Conservation (phyloP, 2,113 vertebrate species). For the Pampusana beccarii region DNA sequence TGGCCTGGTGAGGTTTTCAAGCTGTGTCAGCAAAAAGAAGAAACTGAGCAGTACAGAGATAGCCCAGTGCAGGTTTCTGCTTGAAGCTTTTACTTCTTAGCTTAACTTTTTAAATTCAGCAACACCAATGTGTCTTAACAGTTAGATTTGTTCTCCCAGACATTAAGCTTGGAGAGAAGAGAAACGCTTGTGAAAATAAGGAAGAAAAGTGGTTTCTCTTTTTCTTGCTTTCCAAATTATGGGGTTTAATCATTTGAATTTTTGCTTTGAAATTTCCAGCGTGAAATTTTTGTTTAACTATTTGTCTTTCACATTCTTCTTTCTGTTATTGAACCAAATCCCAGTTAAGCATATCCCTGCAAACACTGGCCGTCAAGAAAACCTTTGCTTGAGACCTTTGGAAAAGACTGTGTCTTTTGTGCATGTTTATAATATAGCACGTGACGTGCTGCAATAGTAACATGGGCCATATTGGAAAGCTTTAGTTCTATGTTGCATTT, state of each 20-base stretch:
- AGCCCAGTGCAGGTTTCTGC: not conserved
- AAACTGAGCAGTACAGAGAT: not conserved
- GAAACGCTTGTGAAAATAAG: not conserved
- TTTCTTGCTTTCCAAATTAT: not conserved
- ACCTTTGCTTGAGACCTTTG: not conserved
- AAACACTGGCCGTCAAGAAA: not conserved
- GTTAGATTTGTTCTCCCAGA: not conserved
- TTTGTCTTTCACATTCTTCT: not conserved
- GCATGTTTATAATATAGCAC: not conserved
- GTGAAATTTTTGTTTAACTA: not conserved
- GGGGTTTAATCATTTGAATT: not conserved
- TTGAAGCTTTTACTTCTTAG: not conserved
- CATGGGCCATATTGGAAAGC: not conserved
- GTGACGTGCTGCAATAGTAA: not conserved
- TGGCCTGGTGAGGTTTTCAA: not conserved
- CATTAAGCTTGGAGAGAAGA: not conserved
- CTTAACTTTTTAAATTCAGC: not conserved
- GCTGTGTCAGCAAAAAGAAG: slow-evolving; percentile 2
- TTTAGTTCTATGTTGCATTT: not conserved
- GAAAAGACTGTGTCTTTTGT: not conserved
- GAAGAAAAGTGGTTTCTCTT: not conserved
- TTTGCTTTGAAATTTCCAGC: not conserved
- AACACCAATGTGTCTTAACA: fast-evolving
- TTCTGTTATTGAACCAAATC: not conserved
- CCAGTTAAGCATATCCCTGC: not conserved